Conservation (phyloP, 1,140 invertebrate species). For the Hylaeus anthracinus region DNA sequence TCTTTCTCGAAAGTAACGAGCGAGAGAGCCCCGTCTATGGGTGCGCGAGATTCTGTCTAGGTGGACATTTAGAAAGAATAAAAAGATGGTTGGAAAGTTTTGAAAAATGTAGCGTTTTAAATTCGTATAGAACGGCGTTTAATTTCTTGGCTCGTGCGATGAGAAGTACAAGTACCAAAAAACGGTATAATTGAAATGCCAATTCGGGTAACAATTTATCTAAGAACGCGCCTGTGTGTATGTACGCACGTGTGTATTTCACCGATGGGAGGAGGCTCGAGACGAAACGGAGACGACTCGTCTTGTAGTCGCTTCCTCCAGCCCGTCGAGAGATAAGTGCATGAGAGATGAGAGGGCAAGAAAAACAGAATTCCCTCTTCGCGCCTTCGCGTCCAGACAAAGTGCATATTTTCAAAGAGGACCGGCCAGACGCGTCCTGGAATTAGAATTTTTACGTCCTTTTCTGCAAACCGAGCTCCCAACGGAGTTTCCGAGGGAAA, state of each 20-base stretch:
- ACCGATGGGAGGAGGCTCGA: constrained; percentile 21
- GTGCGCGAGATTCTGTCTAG: no score
- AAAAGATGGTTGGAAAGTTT: no score
- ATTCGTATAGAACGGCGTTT: no score
- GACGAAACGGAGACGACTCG: constrained; percentile 49
- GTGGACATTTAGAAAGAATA: no score
- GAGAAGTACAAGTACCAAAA: no score
- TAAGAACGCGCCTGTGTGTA: not conserved
- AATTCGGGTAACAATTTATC: no score
- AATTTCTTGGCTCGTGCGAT: no score
- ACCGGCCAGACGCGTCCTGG: not conserved
- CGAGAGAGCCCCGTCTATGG: constrained; percentile 3
- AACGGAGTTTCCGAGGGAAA: not conserved
- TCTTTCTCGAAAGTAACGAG: no score
- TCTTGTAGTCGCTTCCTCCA: constrained; percentile 29
- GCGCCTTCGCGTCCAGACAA: constrained; percentile 28
- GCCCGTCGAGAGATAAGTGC: constrained; percentile 40
- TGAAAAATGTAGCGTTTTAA: no score
- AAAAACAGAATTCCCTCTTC: constrained; percentile 37
- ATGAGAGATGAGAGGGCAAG: constrained; percentile 31
- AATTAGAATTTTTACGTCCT: constrained; percentile 3
- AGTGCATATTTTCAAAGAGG: constrained; percentile 18
- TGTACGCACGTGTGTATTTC: not conserved
- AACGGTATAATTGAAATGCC: no score
- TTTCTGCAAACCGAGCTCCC: not conserved